phyloP scores from a whole-genome alignment of 2,113 vertebrate genomes.

The Morone saxatilis region DNA sequence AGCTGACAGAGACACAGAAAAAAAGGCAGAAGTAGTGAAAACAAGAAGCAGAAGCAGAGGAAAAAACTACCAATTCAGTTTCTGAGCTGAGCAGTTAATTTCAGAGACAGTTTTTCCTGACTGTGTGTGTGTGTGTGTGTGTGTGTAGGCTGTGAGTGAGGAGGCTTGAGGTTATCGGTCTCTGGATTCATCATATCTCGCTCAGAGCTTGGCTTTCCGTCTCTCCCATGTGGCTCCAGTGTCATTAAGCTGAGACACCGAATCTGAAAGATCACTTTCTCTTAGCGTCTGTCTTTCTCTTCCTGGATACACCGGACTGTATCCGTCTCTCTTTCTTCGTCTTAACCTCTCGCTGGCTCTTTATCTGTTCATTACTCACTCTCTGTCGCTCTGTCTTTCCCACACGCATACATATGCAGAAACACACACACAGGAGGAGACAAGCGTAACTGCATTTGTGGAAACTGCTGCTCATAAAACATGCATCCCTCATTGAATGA shows the following conservation, averaged over 20 bases:
- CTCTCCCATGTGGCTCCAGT: conserved; percentile 67
- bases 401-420: not conserved
- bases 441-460: conserved; percentile 33
- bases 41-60: conserved; percentile 1
- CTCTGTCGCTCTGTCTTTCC: conserved; percentile 3
- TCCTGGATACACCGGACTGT: conserved; percentile 31
- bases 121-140: conserved; percentile 17
- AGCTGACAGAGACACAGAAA: conserved; percentile 34
- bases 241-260: conserved; percentile 71
- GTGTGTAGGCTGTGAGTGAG: conserved; percentile 31
- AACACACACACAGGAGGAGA: not conserved
- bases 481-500: conserved; percentile 39
- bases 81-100: conserved; percentile 56
- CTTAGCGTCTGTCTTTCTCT: conserved; percentile 31
- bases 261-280: conserved; percentile 65
- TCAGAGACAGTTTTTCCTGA: conserved; percentile 23
- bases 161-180: conserved; percentile 67
- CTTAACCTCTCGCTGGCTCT: conserved; percentile 45
- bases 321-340: conserved; percentile 26
- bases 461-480: conserved; percentile 45
- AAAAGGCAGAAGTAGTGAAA: conserved; percentile 29
- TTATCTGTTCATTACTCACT: conserved; percentile 44
- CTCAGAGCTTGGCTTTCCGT: conserved; percentile 52
- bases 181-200: conserved; percentile 70
- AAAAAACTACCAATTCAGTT: conserved; percentile 32